phyloP scores from a whole-genome alignment of 2,113 vertebrate species.

The Oryzias celebensis region DNA sequence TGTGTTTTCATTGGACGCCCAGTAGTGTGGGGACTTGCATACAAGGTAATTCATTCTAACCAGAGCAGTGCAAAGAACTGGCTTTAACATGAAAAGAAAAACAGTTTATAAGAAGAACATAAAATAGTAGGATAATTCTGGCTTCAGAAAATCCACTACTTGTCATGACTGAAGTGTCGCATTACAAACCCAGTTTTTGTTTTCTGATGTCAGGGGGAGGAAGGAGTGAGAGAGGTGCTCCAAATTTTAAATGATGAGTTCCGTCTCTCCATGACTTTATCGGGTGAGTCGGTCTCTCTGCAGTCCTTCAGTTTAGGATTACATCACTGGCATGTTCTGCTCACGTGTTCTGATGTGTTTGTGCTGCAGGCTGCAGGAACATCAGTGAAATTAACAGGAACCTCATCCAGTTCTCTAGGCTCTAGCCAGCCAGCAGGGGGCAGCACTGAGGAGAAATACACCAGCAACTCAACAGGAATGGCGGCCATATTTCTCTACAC shows the following conservation, averaged over 20 bases:
- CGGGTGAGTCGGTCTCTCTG: constrained; percentile 75
- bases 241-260: constrained; percentile 90
- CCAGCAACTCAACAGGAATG: constrained; percentile 1
- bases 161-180: no score
- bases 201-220: constrained; percentile 81
- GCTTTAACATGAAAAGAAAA: no score
- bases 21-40: constrained; percentile 91
- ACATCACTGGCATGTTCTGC: neutral
- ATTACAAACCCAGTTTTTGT: neutral
- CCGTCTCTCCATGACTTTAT: constrained; percentile 85
- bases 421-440: constrained; percentile 62
- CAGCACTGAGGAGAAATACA: constrained; percentile 4
- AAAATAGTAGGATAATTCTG: no score
- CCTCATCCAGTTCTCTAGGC: constrained; percentile 80
- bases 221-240: constrained; percentile 86
- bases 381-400: constrained; percentile 82
- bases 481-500: neutral
- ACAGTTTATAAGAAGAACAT: no score
- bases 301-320: no score
- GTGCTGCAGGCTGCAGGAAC: constrained; percentile 79
- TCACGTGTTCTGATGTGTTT: neutral
- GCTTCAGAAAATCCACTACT: no score
- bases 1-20: constrained; percentile 93
- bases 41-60: constrained; percentile 78
- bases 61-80: no score